A percentile compares a stretch with the other conserved stretches of the same genome.
phyloP scores from a whole-genome alignment of 2,113 vertebrate species.

The Ptilonorhynchus violaceus region DNA sequence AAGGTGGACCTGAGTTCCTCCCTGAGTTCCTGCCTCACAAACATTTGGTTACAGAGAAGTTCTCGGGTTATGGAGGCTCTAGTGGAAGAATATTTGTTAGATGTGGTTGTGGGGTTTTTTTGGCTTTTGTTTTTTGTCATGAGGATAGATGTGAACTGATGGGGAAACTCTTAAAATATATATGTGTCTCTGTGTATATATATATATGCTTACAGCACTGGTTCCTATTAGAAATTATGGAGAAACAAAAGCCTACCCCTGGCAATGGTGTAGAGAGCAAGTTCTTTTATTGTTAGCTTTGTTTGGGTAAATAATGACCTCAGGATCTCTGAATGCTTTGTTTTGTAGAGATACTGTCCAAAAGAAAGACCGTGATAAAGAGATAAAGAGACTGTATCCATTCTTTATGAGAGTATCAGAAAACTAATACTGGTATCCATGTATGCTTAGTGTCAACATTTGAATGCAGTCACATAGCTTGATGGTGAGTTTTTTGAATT shows the following conservation, averaged over 20 bases:
- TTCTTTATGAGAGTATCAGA: not conserved
- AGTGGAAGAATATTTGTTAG: not conserved
- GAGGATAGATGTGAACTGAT: not conserved
- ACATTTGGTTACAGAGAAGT: not conserved
- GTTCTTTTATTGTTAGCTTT: not conserved
- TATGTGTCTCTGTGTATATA: no score
- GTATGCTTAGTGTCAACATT: not conserved
- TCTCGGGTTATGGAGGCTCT: not conserved
- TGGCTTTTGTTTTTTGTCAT: not conserved
- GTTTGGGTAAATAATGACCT: not conserved
- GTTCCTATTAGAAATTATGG: not conserved
- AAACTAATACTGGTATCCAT: constrained; percentile 19
- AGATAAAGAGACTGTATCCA: not conserved
- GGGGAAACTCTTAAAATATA: not conserved
- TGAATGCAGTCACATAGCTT: not conserved
- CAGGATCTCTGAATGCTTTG: not conserved
- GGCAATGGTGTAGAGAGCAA: not conserved
- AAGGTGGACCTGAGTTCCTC: not conserved
- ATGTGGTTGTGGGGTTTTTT: not conserved
- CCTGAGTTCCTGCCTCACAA: not conserved
- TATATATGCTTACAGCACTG: not conserved
- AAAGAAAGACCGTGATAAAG: not conserved
- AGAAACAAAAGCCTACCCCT: not conserved
- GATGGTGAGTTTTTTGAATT: not conserved
- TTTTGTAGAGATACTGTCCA: not conserved